Conservation (phyloP, 1,140 invertebrate genomes). For the Physella acuta region DNA sequence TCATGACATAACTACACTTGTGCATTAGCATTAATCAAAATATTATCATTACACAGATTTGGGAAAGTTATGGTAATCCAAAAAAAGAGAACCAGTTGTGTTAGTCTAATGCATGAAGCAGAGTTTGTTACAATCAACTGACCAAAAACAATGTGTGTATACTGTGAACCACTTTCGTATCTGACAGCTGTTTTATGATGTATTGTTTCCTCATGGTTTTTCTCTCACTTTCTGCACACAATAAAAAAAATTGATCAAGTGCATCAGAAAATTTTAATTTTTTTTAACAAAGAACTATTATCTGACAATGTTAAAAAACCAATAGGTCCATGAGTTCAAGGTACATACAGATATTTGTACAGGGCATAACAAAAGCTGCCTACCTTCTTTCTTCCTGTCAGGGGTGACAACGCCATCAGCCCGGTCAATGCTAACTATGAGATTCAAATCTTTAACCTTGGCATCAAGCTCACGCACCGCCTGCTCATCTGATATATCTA, state of each 20-base stretch:
- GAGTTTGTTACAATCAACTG: too few relatives aligned
- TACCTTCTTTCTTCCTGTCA: background rate
- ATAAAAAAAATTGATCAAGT: too few relatives aligned
- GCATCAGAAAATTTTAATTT: too few relatives aligned
- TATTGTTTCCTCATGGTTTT: conserved; percentile 2
- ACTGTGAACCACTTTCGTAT: background rate
- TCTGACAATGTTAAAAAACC: too few relatives aligned
- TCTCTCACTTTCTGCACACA: conserved; percentile 1
- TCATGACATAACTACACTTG: too few relatives aligned
- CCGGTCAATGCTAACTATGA: background rate
- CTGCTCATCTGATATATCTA: background rate
- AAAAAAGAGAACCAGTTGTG: too few relatives aligned
- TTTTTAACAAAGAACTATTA: too few relatives aligned
- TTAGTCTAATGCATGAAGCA: too few relatives aligned
- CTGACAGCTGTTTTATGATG: background rate
- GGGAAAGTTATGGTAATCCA: too few relatives aligned
- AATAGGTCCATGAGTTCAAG: too few relatives aligned
- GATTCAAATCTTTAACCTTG: background rate
- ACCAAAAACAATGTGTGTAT: background rate
- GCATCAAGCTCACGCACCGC: background rate
- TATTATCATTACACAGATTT: too few relatives aligned
- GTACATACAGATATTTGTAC: background rate
- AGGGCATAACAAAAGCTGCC: background rate
- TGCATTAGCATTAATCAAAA: too few relatives aligned
- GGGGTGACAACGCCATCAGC: background rate